phyloP scores from a whole-genome alignment of 1,140 invertebrate species.

The Musca vetustissima region DNA sequence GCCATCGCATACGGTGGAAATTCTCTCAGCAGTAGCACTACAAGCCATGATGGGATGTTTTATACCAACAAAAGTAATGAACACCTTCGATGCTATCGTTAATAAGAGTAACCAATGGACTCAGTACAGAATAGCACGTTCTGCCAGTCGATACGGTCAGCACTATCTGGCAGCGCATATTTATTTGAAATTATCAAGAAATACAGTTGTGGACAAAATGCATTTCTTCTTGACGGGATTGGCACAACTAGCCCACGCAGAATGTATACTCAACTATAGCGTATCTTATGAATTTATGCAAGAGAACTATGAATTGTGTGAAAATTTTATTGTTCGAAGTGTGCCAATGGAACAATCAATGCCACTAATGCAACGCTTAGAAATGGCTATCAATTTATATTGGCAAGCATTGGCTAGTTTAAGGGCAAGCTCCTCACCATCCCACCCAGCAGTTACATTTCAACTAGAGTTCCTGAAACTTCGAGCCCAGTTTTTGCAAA shows the following conservation, averaged over 20 bases:
- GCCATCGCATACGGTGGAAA: conserved; percentile 45
- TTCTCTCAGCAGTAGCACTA: conserved; percentile 62
- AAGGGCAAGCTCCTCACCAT: conserved; percentile 62
- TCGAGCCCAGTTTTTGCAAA: conserved; percentile 75
- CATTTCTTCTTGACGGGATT: conserved; percentile 88
- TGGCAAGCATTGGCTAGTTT: conserved; percentile 70
- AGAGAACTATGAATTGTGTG: conserved; percentile 41
- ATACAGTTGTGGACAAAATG: conserved; percentile 85
- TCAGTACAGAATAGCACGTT: conserved; percentile 82
- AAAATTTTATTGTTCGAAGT: conserved; percentile 16
- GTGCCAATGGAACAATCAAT: conserved; percentile 36
- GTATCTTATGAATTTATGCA: conserved; percentile 42
- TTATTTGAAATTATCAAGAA: conserved; percentile 67
- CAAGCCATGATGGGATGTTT: conserved; percentile 72
- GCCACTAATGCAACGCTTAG: conserved; percentile 62
- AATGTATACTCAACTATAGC: conserved; percentile 59
- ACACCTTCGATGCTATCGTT: conserved; percentile 61
- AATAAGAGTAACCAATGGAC: conserved; percentile 76
- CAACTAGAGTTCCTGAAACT: conserved; percentile 77
- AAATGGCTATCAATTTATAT: conserved; percentile 64
- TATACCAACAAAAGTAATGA: conserved; percentile 61
- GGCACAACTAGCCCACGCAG: conserved; percentile 69
- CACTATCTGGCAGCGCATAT: conserved; percentile 72
- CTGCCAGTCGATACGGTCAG: conserved; percentile 80
- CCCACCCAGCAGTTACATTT: conserved; percentile 60